Base-by-base conservation (phyloP, 1,140 invertebrate species). In the Vanessa tameamea region DNA sequence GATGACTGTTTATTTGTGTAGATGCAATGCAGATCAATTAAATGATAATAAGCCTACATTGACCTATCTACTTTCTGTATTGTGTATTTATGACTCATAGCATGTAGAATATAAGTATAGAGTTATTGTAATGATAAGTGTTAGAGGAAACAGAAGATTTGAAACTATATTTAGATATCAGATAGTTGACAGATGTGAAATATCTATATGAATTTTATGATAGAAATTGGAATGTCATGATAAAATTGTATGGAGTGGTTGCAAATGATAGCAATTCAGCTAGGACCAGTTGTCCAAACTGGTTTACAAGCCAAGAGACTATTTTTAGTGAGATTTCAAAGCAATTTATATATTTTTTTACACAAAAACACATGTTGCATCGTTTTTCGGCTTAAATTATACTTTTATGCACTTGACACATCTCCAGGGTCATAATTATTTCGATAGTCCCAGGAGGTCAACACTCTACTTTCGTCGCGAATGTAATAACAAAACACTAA, bases 341-440 rank as follows among this genome's bases (percentile, higher is more conserved):
- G 65, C 48, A 65, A 81, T 87, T 85, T 84, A 87, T 86, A 87
- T 82, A 84, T 83, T 81, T 78, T 78, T 67, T 64, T 77, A 74
- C 82, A 82, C 80, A 80, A 86, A 76, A 78, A 83, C 82, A 85
- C 87, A 87, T 87, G 86, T 82, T 86, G 79, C 79, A 81, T 82
- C 78, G 82, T 83, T 85, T 85, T 85, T 83, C 66, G 75, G 51
- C 43, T 69, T 64, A 71, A 71, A 82, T 86, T 80, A 73, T 78
- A 78, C 66, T 78, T 79, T 65, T 78, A 73, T 76, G 75, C 59
- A 76, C 73, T 72, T 79, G 77, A 82, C 78, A 82, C 78, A 78
- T 80, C 64, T 73, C 70, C 65, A 16, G 48, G 59, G 69, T 14
- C 43, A 31, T 64, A 65, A 72, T 74, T 71, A 76, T 53, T 69